Percentiles rank a stretch among this genome's conserved stretches.
Evolutionary conservation across 92 coral and sea anemone genomes (phyloP).

Genomic region (Umimayanthus kanabou): DNA sequence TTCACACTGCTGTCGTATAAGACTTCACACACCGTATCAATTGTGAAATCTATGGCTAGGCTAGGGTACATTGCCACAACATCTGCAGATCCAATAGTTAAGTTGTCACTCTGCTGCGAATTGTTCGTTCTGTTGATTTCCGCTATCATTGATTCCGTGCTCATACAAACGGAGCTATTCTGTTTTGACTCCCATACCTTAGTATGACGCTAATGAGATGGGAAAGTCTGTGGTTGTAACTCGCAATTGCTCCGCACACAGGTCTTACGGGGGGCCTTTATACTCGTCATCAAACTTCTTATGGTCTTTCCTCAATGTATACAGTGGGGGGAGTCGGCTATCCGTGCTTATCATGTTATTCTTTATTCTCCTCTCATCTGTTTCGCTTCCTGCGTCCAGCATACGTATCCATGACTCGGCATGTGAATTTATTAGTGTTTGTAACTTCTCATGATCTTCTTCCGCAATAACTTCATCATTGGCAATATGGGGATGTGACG

Average conservation of each 20-base stretch:
- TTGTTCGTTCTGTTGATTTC: background rate
- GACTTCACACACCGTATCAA: conserved; percentile 10
- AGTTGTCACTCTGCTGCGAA: background rate
- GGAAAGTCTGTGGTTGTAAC: background rate
- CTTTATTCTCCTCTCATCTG: conserved; percentile 5
- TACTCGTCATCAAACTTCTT: conserved; percentile 24
- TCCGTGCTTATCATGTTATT: conserved; percentile 29
- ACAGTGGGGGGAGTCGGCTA: conserved; percentile 18
- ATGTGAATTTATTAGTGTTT: conserved; percentile 31
- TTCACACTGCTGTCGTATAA: conserved; percentile 16
- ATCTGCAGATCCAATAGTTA: conserved; percentile 4
- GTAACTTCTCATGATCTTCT: conserved; percentile 12
- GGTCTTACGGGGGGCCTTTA: conserved; percentile 35
- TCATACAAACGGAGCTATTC: conserved; percentile 1
- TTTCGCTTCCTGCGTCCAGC: conserved; percentile 25
- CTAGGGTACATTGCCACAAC: conserved; percentile 25
- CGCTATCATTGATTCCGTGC: conserved; percentile 21
- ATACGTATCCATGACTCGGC: conserved; percentile 43
- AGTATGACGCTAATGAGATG: background rate
- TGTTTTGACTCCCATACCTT: conserved; percentile 19
- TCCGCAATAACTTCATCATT: background rate
- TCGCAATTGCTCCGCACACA: background rate
- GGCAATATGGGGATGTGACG: conserved; percentile 12
- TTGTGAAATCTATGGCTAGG: conserved; percentile 17
- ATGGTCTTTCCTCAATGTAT: conserved; percentile 15